Conservation (phyloP, 2,113 vertebrate species). For the Neogale vison region DNA sequence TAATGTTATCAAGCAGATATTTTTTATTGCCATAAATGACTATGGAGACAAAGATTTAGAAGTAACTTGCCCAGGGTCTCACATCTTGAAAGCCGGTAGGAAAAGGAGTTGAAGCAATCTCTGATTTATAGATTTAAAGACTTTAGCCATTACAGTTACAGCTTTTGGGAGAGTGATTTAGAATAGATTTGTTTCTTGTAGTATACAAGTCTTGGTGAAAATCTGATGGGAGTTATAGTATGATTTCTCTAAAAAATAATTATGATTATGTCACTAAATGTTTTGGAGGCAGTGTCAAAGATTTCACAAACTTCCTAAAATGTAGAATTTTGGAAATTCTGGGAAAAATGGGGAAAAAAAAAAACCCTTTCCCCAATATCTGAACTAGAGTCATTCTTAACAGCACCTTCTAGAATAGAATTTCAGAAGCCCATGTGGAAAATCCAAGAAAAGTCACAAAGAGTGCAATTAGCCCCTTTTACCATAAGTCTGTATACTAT, state of each 20-base stretch:
- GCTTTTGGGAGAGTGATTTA: background rate
- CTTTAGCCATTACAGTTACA: background rate
- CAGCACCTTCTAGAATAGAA: background rate
- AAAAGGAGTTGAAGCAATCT: background rate
- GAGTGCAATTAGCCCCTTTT: background rate
- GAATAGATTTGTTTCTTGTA: background rate
- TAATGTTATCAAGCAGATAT: background rate
- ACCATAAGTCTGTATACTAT: background rate
- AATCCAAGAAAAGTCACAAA: background rate
- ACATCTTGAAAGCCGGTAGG: background rate
- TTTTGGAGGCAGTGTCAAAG: background rate
- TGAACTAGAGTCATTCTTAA: background rate
- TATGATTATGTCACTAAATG: background rate
- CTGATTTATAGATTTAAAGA: background rate
- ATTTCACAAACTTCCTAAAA: background rate
- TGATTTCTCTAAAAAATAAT: background rate
- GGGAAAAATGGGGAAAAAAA: background rate
- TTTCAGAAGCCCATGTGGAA: background rate
- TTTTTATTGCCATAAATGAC: background rate
- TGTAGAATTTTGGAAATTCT: background rate
- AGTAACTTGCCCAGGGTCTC: background rate
- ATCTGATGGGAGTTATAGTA: background rate
- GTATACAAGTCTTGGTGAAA: slow-evolving; percentile 20
- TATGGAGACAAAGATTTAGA: background rate
- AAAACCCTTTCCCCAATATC: background rate